Evolutionary conservation across 2,888 invertebrate species (phyloP), one percentile per base, ranked within the genome.

Genomic region (Cynaeus angustus): DNA sequence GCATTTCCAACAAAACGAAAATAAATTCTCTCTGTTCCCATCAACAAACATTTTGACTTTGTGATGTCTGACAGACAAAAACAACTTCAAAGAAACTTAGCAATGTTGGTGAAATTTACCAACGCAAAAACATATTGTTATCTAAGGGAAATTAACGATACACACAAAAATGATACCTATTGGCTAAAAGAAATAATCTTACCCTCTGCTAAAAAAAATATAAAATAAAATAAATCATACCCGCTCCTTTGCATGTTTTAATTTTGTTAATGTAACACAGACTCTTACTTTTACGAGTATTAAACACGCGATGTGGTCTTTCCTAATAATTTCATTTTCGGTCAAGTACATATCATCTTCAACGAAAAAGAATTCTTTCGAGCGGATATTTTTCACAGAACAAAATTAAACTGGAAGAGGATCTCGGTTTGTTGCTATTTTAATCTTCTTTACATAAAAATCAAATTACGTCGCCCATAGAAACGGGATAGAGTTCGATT

Each of bases 381-480:
- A 28, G 21, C 53, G 30, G 53, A 33, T 37, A 14, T 14, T 14
- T 37, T 21, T 33, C 3, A 37, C 12, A 33, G 10, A 50, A 26
- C 26, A 26, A 48, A 21, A 21, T 48, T 48, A 48, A 9, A 26
- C 26, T 16, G 1, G 7, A 48, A 16, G 1, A 16, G 16, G 14
- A 53, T 33, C 37, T 53, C 33, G 26, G 10, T 43, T 43, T 45
- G 43, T 43, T 5, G 38, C 58, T 43, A 58, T 58, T 58, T 58
- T 58, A 58, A 43, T 43, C 58, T 58, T n/a, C 16, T 43, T 58
- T 28, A 1, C 43, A 21, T 41, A 52, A 55, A 38, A 38, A 55
- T 1, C 38, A 38, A 55, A 38, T 50, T 26, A 50, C 46, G 14
- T 52, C 6, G 41, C 10, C 41, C 10, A 12, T 10, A 13, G 52